These are phyloP conservation scores for Callyntrura guangdongensis DNA, from an alignment of 2,888 invertebrate species.

Conservation along the genomic window DNA sequence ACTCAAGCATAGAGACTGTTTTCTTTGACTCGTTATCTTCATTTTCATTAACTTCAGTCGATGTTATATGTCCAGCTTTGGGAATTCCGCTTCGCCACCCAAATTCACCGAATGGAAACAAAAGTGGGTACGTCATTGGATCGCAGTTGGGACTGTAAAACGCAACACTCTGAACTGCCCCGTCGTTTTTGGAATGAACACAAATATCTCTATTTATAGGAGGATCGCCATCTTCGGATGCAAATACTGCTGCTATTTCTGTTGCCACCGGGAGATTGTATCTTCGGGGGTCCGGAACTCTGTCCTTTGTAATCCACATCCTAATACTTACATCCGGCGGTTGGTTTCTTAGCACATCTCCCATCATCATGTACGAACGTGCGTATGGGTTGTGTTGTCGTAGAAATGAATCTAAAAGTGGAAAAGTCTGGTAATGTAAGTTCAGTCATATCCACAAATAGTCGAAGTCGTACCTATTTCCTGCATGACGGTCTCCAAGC, in stretches of 20 bases:
- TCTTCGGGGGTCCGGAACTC: slow-evolving; percentile 58
- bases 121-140: slow-evolving; percentile 83
- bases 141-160: slow-evolving; percentile 81
- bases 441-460: no score
- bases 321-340: not conserved
- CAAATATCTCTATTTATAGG: slow-evolving; percentile 81
- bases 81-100: slow-evolving; percentile 73
- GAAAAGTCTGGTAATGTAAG: no score
- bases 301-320: slow-evolving; percentile 45
- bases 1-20: slow-evolving; percentile 75
- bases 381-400: slow-evolving; percentile 77
- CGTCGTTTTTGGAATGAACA: slow-evolving; percentile 45
- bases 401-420: no score
- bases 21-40: no score
- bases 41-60: not conserved
- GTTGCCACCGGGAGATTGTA: slow-evolving; percentile 81
- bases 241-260: slow-evolving; percentile 82
- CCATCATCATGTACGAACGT: slow-evolving; percentile 81
- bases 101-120: slow-evolving; percentile 83
- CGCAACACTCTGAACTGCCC: slow-evolving; percentile 42
- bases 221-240: slow-evolving; percentile 78
- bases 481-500: slow-evolving; percentile 62
- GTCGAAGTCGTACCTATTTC: slow-evolving; percentile 54
- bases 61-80: slow-evolving; percentile 8
- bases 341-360: slow-evolving; percentile 64